Conservation (phyloP, 2,113 vertebrate genomes). For the Apodemus sylvaticus region DNA sequence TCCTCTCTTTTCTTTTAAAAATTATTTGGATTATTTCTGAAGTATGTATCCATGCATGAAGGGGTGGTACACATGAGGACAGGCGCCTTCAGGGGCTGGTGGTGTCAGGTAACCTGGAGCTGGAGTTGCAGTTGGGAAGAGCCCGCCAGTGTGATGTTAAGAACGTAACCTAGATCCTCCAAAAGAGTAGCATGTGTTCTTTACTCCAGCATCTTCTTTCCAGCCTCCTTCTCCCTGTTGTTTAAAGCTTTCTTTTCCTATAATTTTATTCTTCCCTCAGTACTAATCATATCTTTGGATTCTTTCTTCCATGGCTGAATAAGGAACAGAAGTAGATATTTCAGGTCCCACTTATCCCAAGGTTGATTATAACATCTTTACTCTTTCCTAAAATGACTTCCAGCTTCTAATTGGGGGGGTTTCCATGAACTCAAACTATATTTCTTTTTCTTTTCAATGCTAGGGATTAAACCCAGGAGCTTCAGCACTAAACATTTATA, state of each 20-base stretch:
- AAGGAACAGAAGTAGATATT: neutral
- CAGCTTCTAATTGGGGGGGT: neutral
- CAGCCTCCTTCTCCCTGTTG: neutral
- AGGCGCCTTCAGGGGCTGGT: neutral
- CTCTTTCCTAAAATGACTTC: neutral
- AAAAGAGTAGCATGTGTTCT: no score
- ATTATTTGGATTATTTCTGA: neutral
- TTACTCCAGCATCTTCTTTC: neutral
- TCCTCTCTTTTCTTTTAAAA: neutral
- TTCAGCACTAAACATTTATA: neutral
- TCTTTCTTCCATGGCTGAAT: neutral
- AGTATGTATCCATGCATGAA: neutral
- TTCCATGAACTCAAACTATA: neutral
- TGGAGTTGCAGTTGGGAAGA: neutral
- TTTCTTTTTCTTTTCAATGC: neutral
- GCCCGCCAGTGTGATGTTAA: neutral
- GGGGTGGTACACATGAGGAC: neutral
- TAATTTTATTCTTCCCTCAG: conserved; percentile 8
- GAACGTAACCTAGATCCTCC: no score
- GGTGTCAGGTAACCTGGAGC: neutral
- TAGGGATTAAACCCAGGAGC: neutral
- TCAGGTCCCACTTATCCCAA: neutral
- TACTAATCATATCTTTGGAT: neutral
- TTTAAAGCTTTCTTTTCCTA: conserved; percentile 21
- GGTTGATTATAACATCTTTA: neutral